A percentile compares a stretch with the other conserved stretches of the same genome.
Conservation (phyloP, 2,113 vertebrate species). For the Sylvilagus bachmani region DNA sequence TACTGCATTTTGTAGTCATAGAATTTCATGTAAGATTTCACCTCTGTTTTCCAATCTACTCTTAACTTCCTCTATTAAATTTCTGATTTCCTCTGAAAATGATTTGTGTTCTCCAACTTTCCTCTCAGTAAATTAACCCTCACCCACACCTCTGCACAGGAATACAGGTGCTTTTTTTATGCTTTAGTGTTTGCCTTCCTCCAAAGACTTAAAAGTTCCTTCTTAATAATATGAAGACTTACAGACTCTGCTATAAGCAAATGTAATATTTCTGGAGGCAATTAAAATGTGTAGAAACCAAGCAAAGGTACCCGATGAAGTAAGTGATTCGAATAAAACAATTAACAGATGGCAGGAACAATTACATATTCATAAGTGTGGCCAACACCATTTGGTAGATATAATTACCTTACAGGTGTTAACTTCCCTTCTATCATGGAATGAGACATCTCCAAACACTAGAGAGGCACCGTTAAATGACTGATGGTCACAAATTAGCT, state of each 20-base stretch:
- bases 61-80: neutral
- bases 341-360: conserved; percentile 91
- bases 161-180: neutral
- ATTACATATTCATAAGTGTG: conserved; percentile 90
- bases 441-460: conserved; percentile 83
- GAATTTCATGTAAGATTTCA: neutral
- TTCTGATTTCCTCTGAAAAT: neutral
- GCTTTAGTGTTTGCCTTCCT: neutral
- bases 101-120: neutral
- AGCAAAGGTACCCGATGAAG: conserved; percentile 87
- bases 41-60: neutral
- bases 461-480: conserved; percentile 82
- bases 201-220: conserved; percentile 38
- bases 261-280: conserved; percentile 79
- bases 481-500: conserved; percentile 82
- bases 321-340: conserved; percentile 88
- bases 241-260: conserved; percentile 37
- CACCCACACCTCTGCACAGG: rapidly evolving
- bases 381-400: conserved; percentile 91
- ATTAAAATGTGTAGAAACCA: conserved; percentile 85
- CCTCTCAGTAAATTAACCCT: neutral
- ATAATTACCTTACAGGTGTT: conserved; percentile 93
- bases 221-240: conserved; percentile 56
- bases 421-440: conserved; percentile 86
- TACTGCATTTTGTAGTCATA: neutral